These are phyloP conservation scores for Nebria brevicollis DNA, from an alignment of 2,888 invertebrate species.

Conservation along the genomic window DNA sequence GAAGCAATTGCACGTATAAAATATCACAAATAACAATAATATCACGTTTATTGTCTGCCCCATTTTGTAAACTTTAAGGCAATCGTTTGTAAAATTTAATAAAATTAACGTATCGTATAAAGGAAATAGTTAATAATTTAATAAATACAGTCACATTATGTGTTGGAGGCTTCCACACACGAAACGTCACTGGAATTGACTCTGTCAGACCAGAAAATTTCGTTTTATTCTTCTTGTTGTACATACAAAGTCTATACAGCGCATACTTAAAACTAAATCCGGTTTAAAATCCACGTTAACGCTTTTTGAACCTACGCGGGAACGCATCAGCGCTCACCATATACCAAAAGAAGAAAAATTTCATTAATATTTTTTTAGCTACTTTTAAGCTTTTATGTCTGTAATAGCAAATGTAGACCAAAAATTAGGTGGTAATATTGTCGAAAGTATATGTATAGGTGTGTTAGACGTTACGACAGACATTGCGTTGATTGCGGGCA, in stretches of 20 bases:
- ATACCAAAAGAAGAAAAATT: neutral
- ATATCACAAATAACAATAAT: slow-evolving; percentile 3
- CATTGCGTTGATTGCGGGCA: slow-evolving; percentile 1
- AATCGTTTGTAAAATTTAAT: neutral
- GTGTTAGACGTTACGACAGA: neutral
- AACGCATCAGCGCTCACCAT: neutral
- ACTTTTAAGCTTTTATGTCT: no score
- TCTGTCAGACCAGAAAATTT: neutral
- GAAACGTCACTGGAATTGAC: neutral
- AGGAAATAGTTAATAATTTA: neutral
- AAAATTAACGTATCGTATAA: neutral
- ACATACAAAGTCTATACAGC: neutral
- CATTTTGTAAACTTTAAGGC: neutral
- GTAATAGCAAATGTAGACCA: no score
- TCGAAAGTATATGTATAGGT: no score
- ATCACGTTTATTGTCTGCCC: neutral
- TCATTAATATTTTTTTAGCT: neutral
- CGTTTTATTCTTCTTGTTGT: neutral
- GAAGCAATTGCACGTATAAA: slow-evolving; percentile 31
- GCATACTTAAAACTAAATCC: neutral
- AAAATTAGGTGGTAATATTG: no score
- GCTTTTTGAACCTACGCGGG: neutral
- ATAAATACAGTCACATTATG: neutral
- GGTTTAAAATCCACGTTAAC: neutral
- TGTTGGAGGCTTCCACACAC: neutral